Conservation (phyloP, 2,797 vertebrate species). For the Liparis tanakae region DNA sequence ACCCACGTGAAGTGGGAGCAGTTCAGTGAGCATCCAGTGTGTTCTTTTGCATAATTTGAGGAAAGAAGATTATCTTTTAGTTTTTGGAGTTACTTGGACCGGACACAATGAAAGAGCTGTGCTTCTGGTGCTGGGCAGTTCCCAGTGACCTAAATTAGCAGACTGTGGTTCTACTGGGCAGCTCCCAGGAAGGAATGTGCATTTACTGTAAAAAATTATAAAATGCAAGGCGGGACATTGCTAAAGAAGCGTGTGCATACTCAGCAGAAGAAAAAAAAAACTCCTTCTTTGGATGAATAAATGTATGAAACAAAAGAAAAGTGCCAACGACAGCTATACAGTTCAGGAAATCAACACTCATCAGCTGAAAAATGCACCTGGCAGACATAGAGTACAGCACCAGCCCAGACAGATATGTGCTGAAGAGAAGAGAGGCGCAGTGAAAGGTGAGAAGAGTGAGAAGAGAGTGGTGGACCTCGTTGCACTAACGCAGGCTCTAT, state of each 20-base stretch:
- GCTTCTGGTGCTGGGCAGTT: conserved; percentile 50
- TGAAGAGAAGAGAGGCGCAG: conserved; percentile 22
- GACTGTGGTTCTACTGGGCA: conserved; percentile 57
- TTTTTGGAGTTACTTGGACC: background rate
- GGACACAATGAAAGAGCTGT: conserved; percentile 50
- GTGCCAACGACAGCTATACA: conserved; percentile 45
- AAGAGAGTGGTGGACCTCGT: conserved; percentile 31
- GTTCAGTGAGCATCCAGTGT: background rate
- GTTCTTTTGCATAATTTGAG: too few species aligned
- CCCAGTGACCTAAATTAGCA: conserved; percentile 63
- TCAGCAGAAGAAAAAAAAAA: conserved; percentile 63
- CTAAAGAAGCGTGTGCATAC: conserved; percentile 41
- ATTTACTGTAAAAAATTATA: conserved; percentile 58
- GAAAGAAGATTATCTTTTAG: background rate
- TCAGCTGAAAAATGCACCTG: conserved; percentile 56
- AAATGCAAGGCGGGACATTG: conserved; percentile 64
- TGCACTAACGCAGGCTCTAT: conserved; percentile 62
- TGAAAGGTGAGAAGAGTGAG: conserved; percentile 57
- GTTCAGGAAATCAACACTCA: conserved; percentile 55
- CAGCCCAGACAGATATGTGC: conserved; percentile 32
- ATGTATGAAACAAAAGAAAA: conserved; percentile 29
- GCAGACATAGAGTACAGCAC: conserved; percentile 12
- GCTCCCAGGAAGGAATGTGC: conserved; percentile 62
- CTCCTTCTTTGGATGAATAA: conserved; percentile 41
- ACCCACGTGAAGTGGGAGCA: background rate